phyloP scores from a whole-genome alignment of 2,113 vertebrate genomes.

The Rhadina sibilatrix region DNA sequence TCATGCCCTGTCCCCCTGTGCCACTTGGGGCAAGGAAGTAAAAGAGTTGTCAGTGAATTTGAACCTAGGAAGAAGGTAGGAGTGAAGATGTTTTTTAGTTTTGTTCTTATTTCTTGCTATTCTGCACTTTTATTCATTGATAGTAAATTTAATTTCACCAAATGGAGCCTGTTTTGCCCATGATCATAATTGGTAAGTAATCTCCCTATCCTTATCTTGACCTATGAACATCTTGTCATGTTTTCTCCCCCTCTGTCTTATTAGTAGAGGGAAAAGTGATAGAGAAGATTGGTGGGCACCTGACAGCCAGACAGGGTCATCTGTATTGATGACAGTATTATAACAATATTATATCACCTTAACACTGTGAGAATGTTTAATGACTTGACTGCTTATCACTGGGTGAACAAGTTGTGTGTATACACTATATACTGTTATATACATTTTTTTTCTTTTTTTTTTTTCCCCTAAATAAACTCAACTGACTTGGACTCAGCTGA shows the following conservation, averaged over 20 bases:
- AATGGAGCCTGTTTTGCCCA: neutral
- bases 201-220: neutral
- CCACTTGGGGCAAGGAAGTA: rapidly evolving
- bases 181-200: neutral
- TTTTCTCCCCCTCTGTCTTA: neutral
- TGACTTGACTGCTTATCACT: neutral
- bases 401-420: neutral
- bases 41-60: neutral
- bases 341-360: neutral
- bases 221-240: rapidly evolving
- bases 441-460: neutral
- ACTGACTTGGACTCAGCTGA: neutral
- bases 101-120: neutral
- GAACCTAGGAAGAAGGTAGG: neutral
- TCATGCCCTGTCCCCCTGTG: rapidly evolving
- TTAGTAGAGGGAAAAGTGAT: neutral
- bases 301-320: neutral
- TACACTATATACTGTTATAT: neutral
- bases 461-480: neutral
- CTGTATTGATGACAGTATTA: neutral
- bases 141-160: neutral
- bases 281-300: neutral
- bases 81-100: neutral
- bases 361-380: neutral
- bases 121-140: neutral